phyloP scores from a whole-genome alignment of 2,888 invertebrate species.

The Blera fallax region DNA sequence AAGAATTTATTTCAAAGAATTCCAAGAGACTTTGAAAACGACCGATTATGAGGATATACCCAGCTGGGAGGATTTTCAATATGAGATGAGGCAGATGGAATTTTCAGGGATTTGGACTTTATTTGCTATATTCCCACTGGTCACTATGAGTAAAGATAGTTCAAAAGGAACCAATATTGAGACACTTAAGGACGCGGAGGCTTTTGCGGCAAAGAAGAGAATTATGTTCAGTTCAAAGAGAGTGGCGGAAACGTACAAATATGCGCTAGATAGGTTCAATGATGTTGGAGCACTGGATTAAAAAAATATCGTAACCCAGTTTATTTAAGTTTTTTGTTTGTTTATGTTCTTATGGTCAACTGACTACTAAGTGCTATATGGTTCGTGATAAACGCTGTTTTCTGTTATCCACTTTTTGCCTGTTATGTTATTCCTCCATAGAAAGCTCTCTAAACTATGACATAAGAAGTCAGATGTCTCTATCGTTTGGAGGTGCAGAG shows the following conservation, averaged over 20 bases:
- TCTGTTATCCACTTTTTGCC: too few relatives aligned
- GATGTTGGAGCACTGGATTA: slow-evolving; percentile 22
- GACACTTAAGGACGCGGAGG: neutral
- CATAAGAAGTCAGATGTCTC: too few relatives aligned
- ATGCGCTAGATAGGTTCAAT: slow-evolving; percentile 14
- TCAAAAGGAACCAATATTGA: slow-evolving; percentile 19
- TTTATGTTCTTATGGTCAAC: too few relatives aligned
- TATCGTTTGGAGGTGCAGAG: too few relatives aligned
- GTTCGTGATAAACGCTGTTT: too few relatives aligned
- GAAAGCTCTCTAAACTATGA: too few relatives aligned
- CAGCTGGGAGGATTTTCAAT: slow-evolving; percentile 32
- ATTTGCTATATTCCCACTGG: neutral
- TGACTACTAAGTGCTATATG: too few relatives aligned
- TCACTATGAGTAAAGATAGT: neutral
- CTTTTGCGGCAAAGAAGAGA: neutral
- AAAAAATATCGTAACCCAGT: neutral
- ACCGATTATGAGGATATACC: slow-evolving; percentile 14
- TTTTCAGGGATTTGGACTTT: slow-evolving; percentile 38
- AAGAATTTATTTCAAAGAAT: slow-evolving; percentile 18
- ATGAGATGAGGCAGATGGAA: slow-evolving; percentile 51
- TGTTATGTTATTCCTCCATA: too few relatives aligned
- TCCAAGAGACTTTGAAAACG: neutral
- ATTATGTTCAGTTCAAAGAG: slow-evolving; percentile 21
- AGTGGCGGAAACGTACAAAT: neutral
- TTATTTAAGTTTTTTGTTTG: neutral